Percentiles rank a stretch among this genome's conserved stretches.
These are phyloP conservation scores for Neodiprion fabricii DNA, from an alignment of 1,140 invertebrate species.

Conservation along the genomic window DNA sequence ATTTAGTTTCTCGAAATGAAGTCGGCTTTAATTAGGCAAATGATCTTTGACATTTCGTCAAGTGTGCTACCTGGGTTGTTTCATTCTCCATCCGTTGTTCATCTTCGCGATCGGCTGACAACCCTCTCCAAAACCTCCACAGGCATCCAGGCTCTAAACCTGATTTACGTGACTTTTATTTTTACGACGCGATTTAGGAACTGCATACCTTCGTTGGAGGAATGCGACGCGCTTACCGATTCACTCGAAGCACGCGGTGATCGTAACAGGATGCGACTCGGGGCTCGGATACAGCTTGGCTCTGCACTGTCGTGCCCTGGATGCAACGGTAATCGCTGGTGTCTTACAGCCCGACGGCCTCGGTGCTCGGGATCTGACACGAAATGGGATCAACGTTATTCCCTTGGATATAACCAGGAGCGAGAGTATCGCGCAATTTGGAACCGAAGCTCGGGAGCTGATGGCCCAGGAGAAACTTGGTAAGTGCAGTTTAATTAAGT, in stretches of 20 bases:
- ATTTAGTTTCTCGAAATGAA: not conserved
- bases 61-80: too few species aligned
- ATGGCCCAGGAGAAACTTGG: conserved; percentile 59
- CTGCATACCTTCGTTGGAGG: conserved; percentile 13
- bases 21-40: too few species aligned
- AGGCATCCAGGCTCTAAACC: too few species aligned
- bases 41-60: too few species aligned
- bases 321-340: conserved; percentile 73
- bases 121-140: too few species aligned
- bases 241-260: conserved; percentile 57
- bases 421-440: conserved; percentile 63
- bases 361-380: conserved; percentile 59
- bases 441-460: conserved; percentile 50
- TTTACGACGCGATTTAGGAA: conserved; percentile 20
- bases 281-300: conserved; percentile 82
- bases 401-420: conserved; percentile 73
- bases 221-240: conserved; percentile 16
- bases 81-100: too few species aligned
- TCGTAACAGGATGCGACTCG: conserved; percentile 84
- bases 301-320: conserved; percentile 65
- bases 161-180: too few species aligned
- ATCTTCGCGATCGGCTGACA: too few species aligned
- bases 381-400: conserved; percentile 56
- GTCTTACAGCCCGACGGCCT: conserved; percentile 66
- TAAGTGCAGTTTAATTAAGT: conserved; percentile 51